phyloP scores from a whole-genome alignment of 2,797 vertebrate genomes.

The Phataginus tricuspis region DNA sequence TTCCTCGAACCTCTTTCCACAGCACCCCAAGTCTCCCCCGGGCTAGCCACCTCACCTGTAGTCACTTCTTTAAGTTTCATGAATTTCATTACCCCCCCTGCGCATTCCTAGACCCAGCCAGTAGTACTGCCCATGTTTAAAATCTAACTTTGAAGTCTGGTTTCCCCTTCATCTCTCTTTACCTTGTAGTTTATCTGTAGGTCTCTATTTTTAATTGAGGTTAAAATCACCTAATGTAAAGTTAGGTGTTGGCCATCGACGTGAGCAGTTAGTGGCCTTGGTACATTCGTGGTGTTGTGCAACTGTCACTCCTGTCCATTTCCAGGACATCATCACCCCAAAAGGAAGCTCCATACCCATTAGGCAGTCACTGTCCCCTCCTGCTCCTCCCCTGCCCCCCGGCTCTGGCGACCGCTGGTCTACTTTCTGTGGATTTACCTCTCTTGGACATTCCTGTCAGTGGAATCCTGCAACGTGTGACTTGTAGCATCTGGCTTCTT shows the following conservation, averaged over 20 bases:
- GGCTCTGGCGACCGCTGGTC: accelerated
- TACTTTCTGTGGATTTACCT: no score
- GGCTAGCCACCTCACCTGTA: not conserved
- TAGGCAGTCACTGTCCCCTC: no score
- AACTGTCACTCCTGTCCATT: not conserved
- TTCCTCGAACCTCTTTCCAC: not conserved
- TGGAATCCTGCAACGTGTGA: not conserved
- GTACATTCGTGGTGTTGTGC: no score
- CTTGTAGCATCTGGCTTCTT: not conserved
- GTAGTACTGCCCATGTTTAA: not conserved
- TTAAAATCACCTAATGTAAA: not conserved
- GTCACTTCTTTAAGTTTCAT: accelerated
- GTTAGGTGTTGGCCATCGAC: no score
- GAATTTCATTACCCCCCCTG: not conserved
- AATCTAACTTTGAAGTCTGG: not conserved
- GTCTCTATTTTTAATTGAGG: not conserved
- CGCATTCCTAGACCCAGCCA: not conserved
- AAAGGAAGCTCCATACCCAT: no score
- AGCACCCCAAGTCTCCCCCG: no score
- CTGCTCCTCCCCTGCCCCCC: no score
- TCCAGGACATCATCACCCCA: no score
- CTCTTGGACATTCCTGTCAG: not conserved
- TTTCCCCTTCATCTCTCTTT: not conserved
- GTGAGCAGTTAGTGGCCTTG: no score
- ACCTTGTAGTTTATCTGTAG: not conserved